Evolutionary conservation across 2,113 vertebrate species (phyloP).

Genomic region (Potamarius usumacintae): DNA sequence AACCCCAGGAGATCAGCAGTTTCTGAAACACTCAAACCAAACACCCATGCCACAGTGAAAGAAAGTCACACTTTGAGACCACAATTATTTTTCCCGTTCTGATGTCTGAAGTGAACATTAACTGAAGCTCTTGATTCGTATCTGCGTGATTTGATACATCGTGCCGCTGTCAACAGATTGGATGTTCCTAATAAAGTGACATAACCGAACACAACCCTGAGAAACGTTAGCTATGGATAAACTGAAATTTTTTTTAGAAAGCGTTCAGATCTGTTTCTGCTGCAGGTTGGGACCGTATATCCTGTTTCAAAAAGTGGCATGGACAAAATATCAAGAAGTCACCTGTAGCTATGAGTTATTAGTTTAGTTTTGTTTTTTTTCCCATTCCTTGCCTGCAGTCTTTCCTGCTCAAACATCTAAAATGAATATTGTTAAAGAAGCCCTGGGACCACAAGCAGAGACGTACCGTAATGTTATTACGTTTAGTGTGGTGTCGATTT

Average conservation of each 20-base stretch:
- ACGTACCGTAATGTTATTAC: not conserved
- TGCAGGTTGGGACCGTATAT: not conserved
- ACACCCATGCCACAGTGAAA: no score
- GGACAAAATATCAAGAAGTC: not conserved
- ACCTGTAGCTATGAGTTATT: not conserved
- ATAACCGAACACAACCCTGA: not conserved
- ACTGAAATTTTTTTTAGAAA: not conserved
- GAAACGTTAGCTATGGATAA: not conserved
- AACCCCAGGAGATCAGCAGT: no score
- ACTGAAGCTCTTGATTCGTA: no score
- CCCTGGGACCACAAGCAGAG: not conserved
- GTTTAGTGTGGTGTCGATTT: not conserved
- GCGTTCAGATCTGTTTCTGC: not conserved
- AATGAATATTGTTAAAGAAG: not conserved
- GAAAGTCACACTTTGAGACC: no score
- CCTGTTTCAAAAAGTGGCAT: not conserved
- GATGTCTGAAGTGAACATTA: no score
- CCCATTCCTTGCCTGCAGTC: not conserved
- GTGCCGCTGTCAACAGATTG: no score
- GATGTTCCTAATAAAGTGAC: not conserved
- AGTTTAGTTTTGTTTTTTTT: no score
- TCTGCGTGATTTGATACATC: no score
- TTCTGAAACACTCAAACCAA: no score
- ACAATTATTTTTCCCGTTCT: no score
- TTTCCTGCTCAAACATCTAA: not conserved